Evolutionary conservation across 2,797 vertebrate genomes (phyloP).

Genomic region (Sebastolobus altivelis): DNA sequence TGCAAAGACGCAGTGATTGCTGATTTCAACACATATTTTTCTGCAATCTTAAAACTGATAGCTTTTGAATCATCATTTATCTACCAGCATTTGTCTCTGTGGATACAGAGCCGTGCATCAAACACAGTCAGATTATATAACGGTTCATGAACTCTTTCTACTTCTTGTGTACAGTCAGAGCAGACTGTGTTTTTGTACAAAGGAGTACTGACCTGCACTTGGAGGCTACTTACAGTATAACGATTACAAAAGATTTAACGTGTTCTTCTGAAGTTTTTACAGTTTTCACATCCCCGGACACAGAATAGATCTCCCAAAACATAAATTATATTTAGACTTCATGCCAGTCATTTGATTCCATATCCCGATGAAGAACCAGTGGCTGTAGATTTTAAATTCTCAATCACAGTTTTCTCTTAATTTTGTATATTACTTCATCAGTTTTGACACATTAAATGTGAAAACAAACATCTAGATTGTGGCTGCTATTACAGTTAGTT

Average conservation of each 20-base stretch:
- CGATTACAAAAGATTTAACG: neutral
- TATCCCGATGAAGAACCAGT: neutral
- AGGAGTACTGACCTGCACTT: conserved; percentile 1
- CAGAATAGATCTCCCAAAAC: neutral
- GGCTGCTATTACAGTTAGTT: neutral
- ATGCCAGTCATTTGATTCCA: neutral
- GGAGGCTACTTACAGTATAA: neutral
- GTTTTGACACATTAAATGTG: neutral
- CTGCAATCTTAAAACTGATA: neutral
- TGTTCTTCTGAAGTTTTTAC: neutral
- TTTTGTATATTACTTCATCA: neutral
- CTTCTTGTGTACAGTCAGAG: conserved; percentile 16
- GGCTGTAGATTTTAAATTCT: neutral
- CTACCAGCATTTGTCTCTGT: neutral
- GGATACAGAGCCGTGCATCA: neutral
- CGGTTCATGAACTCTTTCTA: conserved; percentile 5
- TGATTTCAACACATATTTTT: neutral
- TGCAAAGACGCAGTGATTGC: neutral
- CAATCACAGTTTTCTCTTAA: neutral
- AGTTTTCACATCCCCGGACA: neutral
- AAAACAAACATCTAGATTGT: neutral
- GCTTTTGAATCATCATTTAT: neutral
- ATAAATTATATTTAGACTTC: neutral
- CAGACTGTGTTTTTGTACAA: conserved; percentile 15
- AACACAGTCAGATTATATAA: conserved; percentile 39